phyloP scores from a whole-genome alignment of 2,888 invertebrate species.

The Lymantria dispar region DNA sequence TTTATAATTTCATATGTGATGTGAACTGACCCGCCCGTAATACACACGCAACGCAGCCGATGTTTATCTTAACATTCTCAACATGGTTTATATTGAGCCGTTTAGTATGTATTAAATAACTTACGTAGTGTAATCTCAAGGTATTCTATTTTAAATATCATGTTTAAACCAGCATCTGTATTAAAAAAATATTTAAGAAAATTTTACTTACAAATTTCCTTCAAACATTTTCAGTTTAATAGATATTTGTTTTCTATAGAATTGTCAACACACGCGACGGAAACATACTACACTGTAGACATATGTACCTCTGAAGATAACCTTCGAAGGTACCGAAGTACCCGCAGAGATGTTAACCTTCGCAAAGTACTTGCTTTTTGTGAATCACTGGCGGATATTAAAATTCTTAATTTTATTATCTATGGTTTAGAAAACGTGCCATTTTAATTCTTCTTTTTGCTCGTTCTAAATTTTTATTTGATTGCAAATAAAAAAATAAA shows the following conservation, averaged over 20 bases:
- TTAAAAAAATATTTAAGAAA: background rate
- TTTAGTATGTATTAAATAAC: slow-evolving; percentile 17
- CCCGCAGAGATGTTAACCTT: slow-evolving; percentile 29
- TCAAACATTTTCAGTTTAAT: no score
- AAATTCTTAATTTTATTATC: no score
- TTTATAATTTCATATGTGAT: no score
- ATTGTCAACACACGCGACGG: no score
- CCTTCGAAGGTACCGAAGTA: slow-evolving; percentile 21
- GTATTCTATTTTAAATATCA: slow-evolving; percentile 31
- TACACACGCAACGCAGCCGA: slow-evolving; percentile 10
- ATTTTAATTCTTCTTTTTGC: no score
- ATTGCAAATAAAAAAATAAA: no score
- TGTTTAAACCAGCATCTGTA: slow-evolving; percentile 20
- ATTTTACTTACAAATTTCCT: no score
- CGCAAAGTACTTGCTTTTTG: slow-evolving; percentile 27
- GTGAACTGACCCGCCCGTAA: background rate
- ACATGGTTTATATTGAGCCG: slow-evolving; percentile 17
- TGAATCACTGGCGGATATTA: slow-evolving; percentile 12
- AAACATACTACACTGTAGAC: slow-evolving; percentile 4
- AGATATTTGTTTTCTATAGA: no score
- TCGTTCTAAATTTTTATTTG: no score
- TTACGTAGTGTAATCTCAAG: slow-evolving; percentile 24
- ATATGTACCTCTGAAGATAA: slow-evolving; percentile 12
- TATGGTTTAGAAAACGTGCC: no score
- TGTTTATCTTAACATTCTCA: slow-evolving; percentile 15